phyloP scores from a whole-genome alignment of 2,797 vertebrate genomes.

The Leuciscus waleckii region DNA sequence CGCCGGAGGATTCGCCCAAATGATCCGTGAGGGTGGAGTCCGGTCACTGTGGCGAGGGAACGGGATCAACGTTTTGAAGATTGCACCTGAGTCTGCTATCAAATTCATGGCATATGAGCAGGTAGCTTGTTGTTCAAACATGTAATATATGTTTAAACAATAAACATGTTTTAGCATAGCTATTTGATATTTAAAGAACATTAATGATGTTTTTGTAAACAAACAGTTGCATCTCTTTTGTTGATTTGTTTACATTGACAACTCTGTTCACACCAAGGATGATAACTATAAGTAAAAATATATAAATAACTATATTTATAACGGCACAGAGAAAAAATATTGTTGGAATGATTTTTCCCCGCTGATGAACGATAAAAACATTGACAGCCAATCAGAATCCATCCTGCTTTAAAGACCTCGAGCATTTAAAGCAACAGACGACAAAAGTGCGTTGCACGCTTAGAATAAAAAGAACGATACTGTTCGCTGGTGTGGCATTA shows the following conservation, averaged over 20 bases:
- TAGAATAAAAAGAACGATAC: not conserved
- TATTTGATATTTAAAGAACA: not conserved
- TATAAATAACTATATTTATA: not conserved
- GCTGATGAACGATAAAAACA: not conserved
- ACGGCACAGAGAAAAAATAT: not conserved
- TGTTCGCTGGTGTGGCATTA: not conserved
- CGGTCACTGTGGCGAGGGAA: conserved; percentile 94
- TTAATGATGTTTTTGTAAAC: not conserved
- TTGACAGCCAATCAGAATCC: not conserved
- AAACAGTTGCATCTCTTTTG: not conserved
- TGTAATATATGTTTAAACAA: not conserved
- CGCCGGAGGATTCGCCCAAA: conserved; percentile 87
- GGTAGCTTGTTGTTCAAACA: conserved; percentile 69
- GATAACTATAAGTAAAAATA: not conserved
- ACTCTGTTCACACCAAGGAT: not conserved
- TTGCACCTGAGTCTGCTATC: conserved; percentile 94
- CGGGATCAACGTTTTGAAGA: conserved; percentile 96
- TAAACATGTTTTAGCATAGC: not conserved
- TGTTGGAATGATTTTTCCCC: not conserved
- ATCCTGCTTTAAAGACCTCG: not conserved
- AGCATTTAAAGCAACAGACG: not conserved
- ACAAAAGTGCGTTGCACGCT: not conserved
- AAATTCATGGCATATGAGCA: conserved; percentile 99
- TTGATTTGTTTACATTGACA: not conserved
- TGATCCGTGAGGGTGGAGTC: conserved; percentile 91